Conservation (phyloP, 2,797 vertebrate genomes). For the Gymnopithys bicolor region DNA sequence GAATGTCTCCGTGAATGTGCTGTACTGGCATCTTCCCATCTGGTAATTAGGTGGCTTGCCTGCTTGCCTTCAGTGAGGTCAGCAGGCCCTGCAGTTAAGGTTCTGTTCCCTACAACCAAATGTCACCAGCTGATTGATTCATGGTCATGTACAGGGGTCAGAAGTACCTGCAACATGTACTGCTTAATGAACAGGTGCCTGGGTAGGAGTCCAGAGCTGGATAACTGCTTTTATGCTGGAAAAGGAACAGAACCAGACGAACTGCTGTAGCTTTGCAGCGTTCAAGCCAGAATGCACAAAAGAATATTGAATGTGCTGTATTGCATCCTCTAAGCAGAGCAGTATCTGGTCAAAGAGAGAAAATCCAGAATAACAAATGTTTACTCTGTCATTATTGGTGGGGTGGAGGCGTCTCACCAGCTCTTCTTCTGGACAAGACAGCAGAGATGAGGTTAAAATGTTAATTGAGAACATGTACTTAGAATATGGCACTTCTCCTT, state of each 20-base stretch:
- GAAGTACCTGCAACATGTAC: background rate
- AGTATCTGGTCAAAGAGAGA: background rate
- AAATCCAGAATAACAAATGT: background rate
- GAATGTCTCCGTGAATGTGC: background rate
- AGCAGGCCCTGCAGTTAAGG: background rate
- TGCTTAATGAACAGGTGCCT: background rate
- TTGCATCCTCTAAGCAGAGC: background rate
- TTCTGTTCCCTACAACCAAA: background rate
- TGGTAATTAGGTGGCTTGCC: background rate
- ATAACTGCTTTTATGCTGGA: background rate
- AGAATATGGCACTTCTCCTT: background rate
- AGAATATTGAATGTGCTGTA: background rate
- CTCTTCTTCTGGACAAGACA: background rate
- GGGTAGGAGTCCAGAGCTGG: background rate
- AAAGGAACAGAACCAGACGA: background rate
- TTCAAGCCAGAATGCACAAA: background rate
- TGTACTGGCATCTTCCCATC: background rate
- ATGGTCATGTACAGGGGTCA: background rate
- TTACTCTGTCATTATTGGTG: background rate
- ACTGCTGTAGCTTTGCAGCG: background rate
- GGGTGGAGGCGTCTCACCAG: background rate
- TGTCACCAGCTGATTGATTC: background rate
- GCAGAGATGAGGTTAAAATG: background rate
- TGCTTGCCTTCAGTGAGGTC: background rate
- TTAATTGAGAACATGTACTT: background rate